Evolutionary conservation across 92 coral and sea anemone species (phyloP).

Genomic region (Chrysogorgia sp.): DNA sequence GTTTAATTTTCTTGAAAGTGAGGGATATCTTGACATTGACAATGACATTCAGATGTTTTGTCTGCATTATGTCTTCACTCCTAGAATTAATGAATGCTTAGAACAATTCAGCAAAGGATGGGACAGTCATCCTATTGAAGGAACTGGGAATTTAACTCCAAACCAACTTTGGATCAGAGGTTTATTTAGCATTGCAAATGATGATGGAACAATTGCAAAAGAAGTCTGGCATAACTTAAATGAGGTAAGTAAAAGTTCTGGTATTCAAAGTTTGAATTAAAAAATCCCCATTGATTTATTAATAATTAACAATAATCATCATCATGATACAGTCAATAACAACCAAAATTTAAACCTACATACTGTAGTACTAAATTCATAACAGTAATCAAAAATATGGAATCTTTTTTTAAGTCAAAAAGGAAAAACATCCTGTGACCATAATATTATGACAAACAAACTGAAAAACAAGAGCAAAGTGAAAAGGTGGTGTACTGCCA

Average conservation of each 20-base stretch:
- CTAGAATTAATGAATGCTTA: not conserved
- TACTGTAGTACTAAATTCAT: not conserved
- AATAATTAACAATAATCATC: too few species aligned
- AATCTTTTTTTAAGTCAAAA: too few species aligned
- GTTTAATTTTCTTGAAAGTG: slow-evolving; percentile 18
- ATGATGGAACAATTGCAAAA: slow-evolving; percentile 50
- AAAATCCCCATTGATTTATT: too few species aligned
- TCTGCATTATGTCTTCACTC: slow-evolving; percentile 31
- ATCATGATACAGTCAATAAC: too few species aligned
- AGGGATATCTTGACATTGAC: slow-evolving; percentile 6
- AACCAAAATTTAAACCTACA: too few species aligned
- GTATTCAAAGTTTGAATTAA: not conserved
- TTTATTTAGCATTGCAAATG: slow-evolving; percentile 46
- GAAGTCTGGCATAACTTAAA: slow-evolving; percentile 56
- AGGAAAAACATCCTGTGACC: too few species aligned
- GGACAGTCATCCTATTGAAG: slow-evolving; percentile 4
- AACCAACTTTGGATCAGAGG: slow-evolving; percentile 68
- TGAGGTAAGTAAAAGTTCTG: slow-evolving; percentile 52
- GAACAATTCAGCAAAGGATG: slow-evolving; percentile 4
- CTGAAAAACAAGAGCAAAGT: too few species aligned
- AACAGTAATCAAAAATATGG: not conserved
- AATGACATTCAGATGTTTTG: slow-evolving; percentile 9
- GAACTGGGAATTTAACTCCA: slow-evolving; percentile 56
- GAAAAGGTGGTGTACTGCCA: too few species aligned
- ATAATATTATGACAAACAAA: too few species aligned